Conservation (phyloP, 2,113 vertebrate species). For the Alectura lathami region DNA sequence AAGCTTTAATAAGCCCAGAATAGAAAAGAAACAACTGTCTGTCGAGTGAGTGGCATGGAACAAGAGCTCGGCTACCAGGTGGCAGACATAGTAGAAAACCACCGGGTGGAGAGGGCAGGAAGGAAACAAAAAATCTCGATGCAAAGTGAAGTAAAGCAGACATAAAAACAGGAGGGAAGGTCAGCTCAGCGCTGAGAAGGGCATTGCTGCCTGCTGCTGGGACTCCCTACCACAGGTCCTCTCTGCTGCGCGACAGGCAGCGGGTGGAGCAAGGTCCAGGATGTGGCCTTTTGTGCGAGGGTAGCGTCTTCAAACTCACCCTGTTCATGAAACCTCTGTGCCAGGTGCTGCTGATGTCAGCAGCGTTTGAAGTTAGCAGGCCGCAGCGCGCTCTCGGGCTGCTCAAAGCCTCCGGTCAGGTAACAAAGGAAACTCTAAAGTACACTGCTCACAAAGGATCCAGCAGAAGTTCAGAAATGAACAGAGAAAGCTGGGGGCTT, state of each 20-base stretch:
- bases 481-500: neutral
- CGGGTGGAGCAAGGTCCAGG: neutral
- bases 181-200: neutral
- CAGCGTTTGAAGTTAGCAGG: neutral
- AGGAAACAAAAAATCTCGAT: neutral
- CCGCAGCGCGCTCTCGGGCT: neutral
- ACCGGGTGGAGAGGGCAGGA: neutral
- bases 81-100: neutral
- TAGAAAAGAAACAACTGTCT: neutral
- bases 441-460: neutral
- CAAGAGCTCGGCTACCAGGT: neutral
- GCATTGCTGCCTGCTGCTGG: neutral
- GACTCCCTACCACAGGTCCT: accelerated
- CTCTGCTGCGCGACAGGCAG: neutral
- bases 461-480: neutral
- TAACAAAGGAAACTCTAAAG: slow-evolving; percentile 10
- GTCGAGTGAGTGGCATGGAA: accelerated
- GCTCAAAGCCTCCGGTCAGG: neutral
- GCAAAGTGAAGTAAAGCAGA: neutral
- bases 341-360: neutral
- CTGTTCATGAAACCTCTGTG: neutral
- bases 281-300: neutral
- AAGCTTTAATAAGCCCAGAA: neutral
- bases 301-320: neutral
- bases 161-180: neutral